These are phyloP conservation scores for Embidobia sp. DNA, from an alignment of 2,888 invertebrate genomes.

Conservation along the genomic window DNA sequence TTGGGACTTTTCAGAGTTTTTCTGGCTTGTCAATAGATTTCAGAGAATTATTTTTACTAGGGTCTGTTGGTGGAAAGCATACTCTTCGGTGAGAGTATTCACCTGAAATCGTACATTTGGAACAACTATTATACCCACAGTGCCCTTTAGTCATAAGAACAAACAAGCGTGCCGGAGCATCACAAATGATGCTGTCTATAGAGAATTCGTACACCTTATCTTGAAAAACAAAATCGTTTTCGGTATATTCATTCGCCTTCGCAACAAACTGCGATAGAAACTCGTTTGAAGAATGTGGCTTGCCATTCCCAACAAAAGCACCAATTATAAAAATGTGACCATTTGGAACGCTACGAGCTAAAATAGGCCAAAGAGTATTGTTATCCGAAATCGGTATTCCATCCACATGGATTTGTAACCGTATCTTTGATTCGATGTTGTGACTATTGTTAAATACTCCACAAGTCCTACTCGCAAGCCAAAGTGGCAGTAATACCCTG, in stretches of 20 bases:
- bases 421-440: too few species aligned
- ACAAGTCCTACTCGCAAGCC: too few species aligned
- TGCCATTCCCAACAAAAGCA: not conserved
- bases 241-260: not conserved
- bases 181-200: slow-evolving; percentile 60
- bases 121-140: slow-evolving; percentile 60
- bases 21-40: too few species aligned
- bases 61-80: too few species aligned
- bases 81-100: not conserved
- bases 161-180: slow-evolving; percentile 64
- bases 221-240: not conserved
- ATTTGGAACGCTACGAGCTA: not conserved
- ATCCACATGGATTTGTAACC: too few species aligned
- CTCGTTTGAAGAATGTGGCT: not conserved
- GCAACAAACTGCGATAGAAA: not conserved
- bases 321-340: slow-evolving; percentile 9
- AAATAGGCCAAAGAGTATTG: slow-evolving; percentile 20
- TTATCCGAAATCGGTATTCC: too few species aligned
- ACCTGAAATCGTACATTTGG: slow-evolving; percentile 61
- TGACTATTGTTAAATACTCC: too few species aligned
- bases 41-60: too few species aligned
- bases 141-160: slow-evolving; percentile 59
- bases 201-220: not conserved
- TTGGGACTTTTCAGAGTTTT: too few species aligned
- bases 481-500: too few species aligned